Percentiles rank a stretch among this genome's conserved stretches.
Evolutionary conservation across 1,140 invertebrate genomes (phyloP).

Genomic region (Pseudomyrmex gracilis): DNA sequence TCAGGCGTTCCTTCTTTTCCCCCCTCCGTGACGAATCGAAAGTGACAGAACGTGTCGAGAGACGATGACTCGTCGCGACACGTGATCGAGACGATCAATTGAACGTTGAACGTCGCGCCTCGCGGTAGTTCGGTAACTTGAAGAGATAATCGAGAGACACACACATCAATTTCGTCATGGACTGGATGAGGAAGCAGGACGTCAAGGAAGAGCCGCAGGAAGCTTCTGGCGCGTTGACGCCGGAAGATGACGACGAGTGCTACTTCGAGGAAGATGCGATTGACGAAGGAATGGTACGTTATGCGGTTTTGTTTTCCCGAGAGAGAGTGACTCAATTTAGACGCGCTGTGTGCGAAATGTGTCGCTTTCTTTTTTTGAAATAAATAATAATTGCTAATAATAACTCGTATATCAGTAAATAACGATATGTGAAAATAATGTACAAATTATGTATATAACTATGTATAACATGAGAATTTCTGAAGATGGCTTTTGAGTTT

Average conservation of each 20-base stretch:
- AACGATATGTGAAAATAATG: no score
- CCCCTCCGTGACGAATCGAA: neutral
- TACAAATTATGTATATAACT: no score
- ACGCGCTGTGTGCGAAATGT: neutral
- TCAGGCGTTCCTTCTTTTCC: neutral
- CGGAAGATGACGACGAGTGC: conserved; percentile 79
- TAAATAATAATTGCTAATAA: no score
- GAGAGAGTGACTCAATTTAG: no score
- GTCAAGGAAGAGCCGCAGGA: conserved; percentile 77
- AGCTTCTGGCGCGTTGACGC: conserved; percentile 69
- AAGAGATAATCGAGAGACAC: neutral
- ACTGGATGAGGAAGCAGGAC: conserved; percentile 79
- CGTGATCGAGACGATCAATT: conserved; percentile 54
- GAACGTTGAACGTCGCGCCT: neutral
- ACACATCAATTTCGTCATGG: conserved; percentile 71
- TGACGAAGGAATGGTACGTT: conserved; percentile 83
- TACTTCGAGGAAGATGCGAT: conserved; percentile 81
- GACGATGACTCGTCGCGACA: conserved; percentile 51
- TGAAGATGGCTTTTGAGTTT: no score
- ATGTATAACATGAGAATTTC: no score
- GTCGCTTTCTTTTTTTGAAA: neutral
- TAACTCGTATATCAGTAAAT: no score
- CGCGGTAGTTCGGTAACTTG: neutral
- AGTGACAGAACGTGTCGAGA: conserved; percentile 23
- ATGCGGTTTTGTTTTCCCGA: conserved; percentile 55